A percentile compares a stretch with the other conserved stretches of the same genome.
phyloP scores from a whole-genome alignment of 1,140 invertebrate genomes.

The Odontomachus brunneus region DNA sequence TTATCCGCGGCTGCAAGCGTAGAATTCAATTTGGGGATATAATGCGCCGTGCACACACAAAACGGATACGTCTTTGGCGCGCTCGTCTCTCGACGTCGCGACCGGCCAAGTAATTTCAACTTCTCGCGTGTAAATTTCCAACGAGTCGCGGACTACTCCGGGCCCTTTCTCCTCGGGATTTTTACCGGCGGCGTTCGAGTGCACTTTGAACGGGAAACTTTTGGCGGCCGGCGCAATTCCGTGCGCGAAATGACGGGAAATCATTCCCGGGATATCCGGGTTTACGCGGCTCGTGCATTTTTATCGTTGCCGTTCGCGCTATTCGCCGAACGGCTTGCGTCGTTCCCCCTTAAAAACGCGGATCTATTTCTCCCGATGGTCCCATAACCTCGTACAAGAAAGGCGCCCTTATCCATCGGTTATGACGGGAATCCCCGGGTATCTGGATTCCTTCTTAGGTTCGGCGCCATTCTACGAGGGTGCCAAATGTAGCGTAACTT shows the following conservation, averaged over 20 bases:
- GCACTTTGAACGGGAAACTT: neutral
- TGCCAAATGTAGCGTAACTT: constrained; percentile 56
- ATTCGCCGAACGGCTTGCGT: constrained; percentile 2
- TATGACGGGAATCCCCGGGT: constrained; percentile 30
- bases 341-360: constrained; percentile 45
- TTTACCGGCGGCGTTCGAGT: neutral
- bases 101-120: constrained; percentile 24
- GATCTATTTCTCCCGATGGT: constrained; percentile 28
- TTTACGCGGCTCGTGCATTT: constrained; percentile 43
- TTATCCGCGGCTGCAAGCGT: constrained; percentile 27
- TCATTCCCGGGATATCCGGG: constrained; percentile 3
- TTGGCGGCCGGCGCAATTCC: neutral
- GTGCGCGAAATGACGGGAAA: constrained; percentile 5
- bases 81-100: neutral
- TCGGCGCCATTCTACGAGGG: constrained; percentile 13
- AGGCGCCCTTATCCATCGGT: constrained; percentile 49
- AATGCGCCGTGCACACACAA: neutral
- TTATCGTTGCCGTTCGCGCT: constrained; percentile 1
- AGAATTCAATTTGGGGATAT: constrained; percentile 39
- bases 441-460: constrained; percentile 30
- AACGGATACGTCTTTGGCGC: constrained; percentile 11
- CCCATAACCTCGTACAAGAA: constrained; percentile 16
- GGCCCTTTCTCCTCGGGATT: neutral
- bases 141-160: neutral
- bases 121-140: constrained; percentile 26